Conservation (phyloP, 2,888 invertebrate species). For the Clitarchus hookeri region DNA sequence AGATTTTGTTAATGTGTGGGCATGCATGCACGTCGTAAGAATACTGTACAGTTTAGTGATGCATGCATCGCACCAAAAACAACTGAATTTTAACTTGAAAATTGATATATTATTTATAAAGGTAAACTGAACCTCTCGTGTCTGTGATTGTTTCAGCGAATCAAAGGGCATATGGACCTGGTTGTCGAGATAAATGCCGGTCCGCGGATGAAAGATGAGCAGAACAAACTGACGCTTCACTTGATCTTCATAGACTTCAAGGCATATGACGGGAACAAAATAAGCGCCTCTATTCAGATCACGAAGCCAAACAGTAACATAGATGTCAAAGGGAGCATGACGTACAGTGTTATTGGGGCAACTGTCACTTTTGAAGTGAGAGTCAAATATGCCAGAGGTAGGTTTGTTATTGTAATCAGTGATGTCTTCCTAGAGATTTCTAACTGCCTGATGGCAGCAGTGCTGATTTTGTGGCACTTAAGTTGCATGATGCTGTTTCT, state of each 20-base stretch:
- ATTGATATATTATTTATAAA: not conserved
- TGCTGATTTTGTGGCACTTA: too few species aligned
- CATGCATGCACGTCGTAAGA: not conserved
- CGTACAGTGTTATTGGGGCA: constrained; percentile 58
- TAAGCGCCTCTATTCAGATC: constrained; percentile 67
- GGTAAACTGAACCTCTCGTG: not conserved
- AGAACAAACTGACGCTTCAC: constrained; percentile 65
- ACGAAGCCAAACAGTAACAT: constrained; percentile 68
- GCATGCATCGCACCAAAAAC: too few species aligned
- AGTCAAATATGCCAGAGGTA: constrained; percentile 63
- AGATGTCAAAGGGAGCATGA: constrained; percentile 65
- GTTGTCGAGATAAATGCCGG: constrained; percentile 72
- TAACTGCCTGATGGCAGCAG: too few species aligned
- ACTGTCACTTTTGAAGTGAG: constrained; percentile 60
- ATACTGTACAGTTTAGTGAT: too few species aligned
- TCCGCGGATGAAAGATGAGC: constrained; percentile 60
- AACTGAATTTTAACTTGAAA: not conserved
- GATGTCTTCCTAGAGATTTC: too few species aligned
- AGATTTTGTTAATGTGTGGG: too few species aligned
- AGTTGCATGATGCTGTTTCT: too few species aligned
- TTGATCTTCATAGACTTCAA: constrained; percentile 65
- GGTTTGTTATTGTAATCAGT: constrained; percentile 9
- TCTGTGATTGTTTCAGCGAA: constrained; percentile 59
- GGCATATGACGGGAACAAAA: constrained; percentile 63
- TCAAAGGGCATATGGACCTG: constrained; percentile 72